A percentile compares a stretch with the other conserved stretches of the same genome.
These are phyloP conservation scores for Plectrocnemia conspersa DNA, from an alignment of 1,140 invertebrate genomes.

Conservation along the genomic window DNA sequence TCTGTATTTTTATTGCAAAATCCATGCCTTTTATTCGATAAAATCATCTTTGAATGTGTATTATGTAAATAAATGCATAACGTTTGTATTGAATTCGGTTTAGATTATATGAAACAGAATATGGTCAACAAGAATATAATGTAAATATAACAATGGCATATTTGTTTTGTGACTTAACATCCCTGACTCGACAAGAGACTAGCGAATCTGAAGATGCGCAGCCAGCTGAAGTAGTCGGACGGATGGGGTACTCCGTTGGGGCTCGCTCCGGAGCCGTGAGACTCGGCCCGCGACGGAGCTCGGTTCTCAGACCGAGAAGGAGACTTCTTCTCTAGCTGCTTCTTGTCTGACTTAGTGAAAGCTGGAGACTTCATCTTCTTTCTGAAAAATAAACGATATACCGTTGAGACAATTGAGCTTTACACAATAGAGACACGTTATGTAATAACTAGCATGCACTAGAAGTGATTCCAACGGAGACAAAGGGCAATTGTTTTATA, in stretches of 20 bases:
- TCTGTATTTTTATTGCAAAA: too few species aligned
- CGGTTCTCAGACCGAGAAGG: conserved; percentile 25
- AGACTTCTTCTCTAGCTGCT: conserved; percentile 31
- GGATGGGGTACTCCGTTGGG: conserved; percentile 20
- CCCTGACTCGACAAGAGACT: conserved; percentile 30
- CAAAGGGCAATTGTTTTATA: conserved; percentile 1
- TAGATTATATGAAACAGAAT: too few species aligned
- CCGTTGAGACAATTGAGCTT: too few species aligned
- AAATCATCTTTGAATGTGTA: too few species aligned
- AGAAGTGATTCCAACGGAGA: neutral
- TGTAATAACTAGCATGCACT: conserved; percentile 3
- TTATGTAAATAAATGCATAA: too few species aligned
- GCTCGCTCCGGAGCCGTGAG: conserved; percentile 13
- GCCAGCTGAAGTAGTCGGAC: conserved; percentile 26
- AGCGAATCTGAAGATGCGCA: conserved; percentile 30
- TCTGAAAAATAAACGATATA: too few species aligned
- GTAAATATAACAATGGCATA: too few species aligned
- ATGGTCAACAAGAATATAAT: too few species aligned
- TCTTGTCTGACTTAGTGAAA: conserved; percentile 28
- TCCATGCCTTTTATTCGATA: too few species aligned
- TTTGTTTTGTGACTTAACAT: conserved; percentile 27
- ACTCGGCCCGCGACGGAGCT: conserved; percentile 23
- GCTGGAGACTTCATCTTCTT: conserved; percentile 27
- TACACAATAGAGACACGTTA: neutral
- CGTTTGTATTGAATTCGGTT: too few species aligned